Evolutionary conservation across 1,140 invertebrate genomes (phyloP), one percentile per base, ranked within the genome.

Genomic region (Scaptomyza pallida): DNA sequence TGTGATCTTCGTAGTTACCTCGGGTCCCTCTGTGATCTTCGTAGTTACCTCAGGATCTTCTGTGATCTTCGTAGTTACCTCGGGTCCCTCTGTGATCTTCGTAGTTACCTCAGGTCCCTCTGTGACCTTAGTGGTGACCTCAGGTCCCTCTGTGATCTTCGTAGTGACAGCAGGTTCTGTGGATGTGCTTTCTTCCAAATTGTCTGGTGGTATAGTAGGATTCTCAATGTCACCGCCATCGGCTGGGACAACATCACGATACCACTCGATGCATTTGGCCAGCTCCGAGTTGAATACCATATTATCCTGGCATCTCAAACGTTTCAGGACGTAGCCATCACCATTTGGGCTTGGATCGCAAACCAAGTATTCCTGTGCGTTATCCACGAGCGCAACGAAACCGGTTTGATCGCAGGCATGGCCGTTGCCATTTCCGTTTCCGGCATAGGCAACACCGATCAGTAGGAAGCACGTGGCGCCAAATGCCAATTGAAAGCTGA

Each of bases 161-260:
- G 9, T 5, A 4, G 23, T 26, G 23, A 43, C 15, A 19, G 19
- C 16, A 5, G 48, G 9, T 17, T 5, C 0, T n/a, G 21, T 37
- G 12, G 43, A n/a, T 15, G 70, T 72, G 16, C 37, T 54, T 0
- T 67, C 74, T 44, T 81, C 64, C 6, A 63, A 5, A 26, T 69
- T 72, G 13, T 6, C 19, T 12, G 79, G 75, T 8, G 82, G 82
- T 57, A 82, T 35, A 10, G 82, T 88, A 0, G 82, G 82, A 13
- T 82, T 88, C 55, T 82, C 83, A 45, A 88, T 88, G n/a, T 88
- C 81, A 17, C 78, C 43, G 41, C 67, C 51, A 0, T 82, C 78
- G n/a, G 48, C 48, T 26, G 65, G 6, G 21, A 13, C 5, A 6
- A 16, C 26, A 13, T 62, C 13, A 2, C 16, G 17, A 17, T 9